phyloP scores from a whole-genome alignment of 1,140 invertebrate species.

The Bombus polaris region DNA sequence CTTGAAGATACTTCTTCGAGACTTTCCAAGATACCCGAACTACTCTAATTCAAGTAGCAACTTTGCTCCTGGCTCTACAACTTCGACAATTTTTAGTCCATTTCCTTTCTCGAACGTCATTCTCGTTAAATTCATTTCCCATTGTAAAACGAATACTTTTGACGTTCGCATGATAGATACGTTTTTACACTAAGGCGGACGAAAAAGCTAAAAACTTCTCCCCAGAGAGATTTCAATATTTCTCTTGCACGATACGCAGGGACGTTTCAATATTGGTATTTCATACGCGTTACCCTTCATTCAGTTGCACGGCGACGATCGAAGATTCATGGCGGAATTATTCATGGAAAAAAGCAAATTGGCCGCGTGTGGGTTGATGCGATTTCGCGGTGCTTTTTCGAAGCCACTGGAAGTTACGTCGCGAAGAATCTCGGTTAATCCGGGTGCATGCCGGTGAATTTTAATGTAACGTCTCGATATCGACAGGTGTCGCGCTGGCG shows the following conservation, averaged over 20 bases:
- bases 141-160: not conserved
- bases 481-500: constrained; percentile 49
- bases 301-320: constrained; percentile 16
- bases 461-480: constrained; percentile 55
- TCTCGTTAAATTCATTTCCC: not conserved
- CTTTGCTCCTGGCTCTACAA: not conserved
- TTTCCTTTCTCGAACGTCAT: not conserved
- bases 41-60: not conserved
- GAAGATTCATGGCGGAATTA: constrained; percentile 5
- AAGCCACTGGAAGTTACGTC: constrained; percentile 24
- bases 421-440: constrained; percentile 46
- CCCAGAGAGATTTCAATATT: not conserved
- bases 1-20: too few species aligned
- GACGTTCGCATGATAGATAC: not conserved
- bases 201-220: not conserved
- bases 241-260: not conserved
- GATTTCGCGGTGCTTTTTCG: constrained; percentile 28
- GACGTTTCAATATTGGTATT: constrained; percentile 21
- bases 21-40: not conserved
- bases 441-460: constrained; percentile 49
- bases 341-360: constrained; percentile 6
- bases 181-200: not conserved
- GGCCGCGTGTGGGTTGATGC: constrained; percentile 21
- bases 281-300: constrained; percentile 17
- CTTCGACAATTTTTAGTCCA: not conserved